Evolutionary conservation across 2,797 vertebrate species (phyloP), one percentile per base, ranked within the genome.

Genomic region (Selene dorsalis): DNA sequence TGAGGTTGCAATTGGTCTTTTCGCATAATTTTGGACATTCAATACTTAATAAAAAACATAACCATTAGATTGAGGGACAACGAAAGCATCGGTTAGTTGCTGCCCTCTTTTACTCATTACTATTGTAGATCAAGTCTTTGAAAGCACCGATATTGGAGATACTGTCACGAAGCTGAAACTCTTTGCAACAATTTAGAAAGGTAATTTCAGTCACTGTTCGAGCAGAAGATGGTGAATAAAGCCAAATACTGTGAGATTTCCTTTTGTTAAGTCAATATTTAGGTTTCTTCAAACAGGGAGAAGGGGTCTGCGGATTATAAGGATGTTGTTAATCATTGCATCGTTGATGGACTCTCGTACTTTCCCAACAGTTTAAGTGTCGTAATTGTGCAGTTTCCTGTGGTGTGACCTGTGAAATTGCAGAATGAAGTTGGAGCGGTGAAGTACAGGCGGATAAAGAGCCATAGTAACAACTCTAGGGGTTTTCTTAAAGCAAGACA

Each of bases 401-500:
- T 43, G 17, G 26, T 48, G 11, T 3, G 3, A 7, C 18, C n/a
- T 18, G 38, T 10, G 41, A 20, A n/a, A 2, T 4, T 4, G 7
- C 6, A 13, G 8, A 12, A 6, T n/a, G 8, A 20, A 47, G 50
- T 48, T 35, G 1, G 0, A 4, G 0, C 11, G 2, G 6, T 5
- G 10, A 6, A 26, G 11, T 14, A 48, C 14, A 35, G 9, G 50
- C 11, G 2, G 35, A 30, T n/a, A 30, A 20, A 0, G n/a, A 0
- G 7, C 22, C 18, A 7, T 3, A 14, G 70, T 1, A 30, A 57
- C 12, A 63, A 59, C 39, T 69, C 11, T 38, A 10, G 32, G 24
- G 22, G 39, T 77, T 83, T 75, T 64, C 60, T 75, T 1, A 79
- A 16, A 56, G 13, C 35, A n/a, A 59, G 45, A 57, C 26, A 60